Conservation (phyloP, 2,797 vertebrate genomes). For the Malacoraja senta region DNA sequence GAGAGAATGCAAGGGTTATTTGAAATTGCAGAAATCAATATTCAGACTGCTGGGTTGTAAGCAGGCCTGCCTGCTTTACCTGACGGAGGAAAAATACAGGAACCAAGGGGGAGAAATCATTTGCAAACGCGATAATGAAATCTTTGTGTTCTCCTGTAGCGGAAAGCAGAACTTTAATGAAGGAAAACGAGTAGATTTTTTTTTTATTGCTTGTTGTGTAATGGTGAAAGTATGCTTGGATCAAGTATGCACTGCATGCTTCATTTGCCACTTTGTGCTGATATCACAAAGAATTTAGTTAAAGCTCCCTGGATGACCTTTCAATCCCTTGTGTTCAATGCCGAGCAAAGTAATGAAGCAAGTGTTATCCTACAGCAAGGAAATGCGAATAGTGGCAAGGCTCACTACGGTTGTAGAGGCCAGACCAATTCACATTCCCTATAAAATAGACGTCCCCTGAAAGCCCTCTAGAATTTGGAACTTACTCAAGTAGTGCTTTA, state of each 20-base stretch:
- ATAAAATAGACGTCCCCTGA: constrained; percentile 10
- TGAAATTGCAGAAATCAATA: too few species aligned
- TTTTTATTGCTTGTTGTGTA: background rate
- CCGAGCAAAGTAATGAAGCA: constrained; percentile 41
- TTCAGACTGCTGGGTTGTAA: too few species aligned
- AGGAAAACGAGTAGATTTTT: background rate
- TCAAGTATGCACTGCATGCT: constrained; percentile 42
- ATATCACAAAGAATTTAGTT: constrained; percentile 47
- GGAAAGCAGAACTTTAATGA: constrained; percentile 14
- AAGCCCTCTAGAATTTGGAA: background rate
- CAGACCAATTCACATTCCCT: constrained; percentile 24
- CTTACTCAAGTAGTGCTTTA: constrained; percentile 8
- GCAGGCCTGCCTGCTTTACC: background rate
- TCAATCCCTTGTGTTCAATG: constrained; percentile 20
- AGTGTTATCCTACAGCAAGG: background rate
- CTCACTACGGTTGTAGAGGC: constrained; percentile 41
- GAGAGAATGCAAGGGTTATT: too few species aligned
- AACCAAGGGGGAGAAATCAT: background rate
- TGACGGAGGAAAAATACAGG: background rate
- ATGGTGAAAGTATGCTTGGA: background rate
- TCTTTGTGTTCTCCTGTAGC: background rate
- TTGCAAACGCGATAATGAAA: background rate
- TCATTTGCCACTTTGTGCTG: constrained; percentile 51
- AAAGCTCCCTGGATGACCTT: constrained; percentile 38
- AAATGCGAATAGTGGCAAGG: constrained; percentile 39